Evolutionary conservation across 2,797 vertebrate genomes (phyloP).

Genomic region (Eutrigla gurnardus): DNA sequence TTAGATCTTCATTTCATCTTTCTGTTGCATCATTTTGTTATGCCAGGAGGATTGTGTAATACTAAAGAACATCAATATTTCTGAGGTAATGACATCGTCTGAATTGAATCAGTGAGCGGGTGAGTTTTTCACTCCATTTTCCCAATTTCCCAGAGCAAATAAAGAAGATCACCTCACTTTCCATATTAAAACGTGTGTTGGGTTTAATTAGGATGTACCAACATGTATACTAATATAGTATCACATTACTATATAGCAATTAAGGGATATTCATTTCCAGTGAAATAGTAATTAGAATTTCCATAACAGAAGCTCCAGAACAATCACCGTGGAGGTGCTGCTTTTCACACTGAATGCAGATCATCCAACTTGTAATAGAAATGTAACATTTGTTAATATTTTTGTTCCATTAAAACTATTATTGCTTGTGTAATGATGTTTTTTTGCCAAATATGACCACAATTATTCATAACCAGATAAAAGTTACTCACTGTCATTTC

Average conservation of each 20-base stretch:
- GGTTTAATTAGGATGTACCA: too few relatives aligned
- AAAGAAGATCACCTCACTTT: not conserved
- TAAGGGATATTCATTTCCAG: too few relatives aligned
- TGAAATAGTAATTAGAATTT: not conserved
- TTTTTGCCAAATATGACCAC: not conserved
- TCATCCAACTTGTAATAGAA: not conserved
- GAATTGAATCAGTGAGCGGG: too few relatives aligned
- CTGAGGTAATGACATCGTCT: too few relatives aligned
- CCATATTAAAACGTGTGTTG: not conserved
- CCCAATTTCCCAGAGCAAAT: not conserved
- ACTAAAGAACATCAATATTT: too few relatives aligned
- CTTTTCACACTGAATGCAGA: too few relatives aligned
- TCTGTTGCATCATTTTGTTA: too few relatives aligned
- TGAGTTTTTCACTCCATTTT: not conserved
- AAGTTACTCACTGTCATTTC: too few relatives aligned
- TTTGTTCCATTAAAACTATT: not conserved
- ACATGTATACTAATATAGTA: too few relatives aligned
- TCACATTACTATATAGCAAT: too few relatives aligned
- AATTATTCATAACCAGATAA: not conserved
- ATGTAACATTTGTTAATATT: conserved; percentile 4
- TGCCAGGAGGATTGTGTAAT: too few relatives aligned
- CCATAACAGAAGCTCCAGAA: not conserved
- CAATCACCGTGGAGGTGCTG: not conserved
- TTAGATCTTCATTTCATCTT: too few relatives aligned
- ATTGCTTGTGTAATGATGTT: not conserved